Conservation (phyloP, 2,113 vertebrate genomes). For the Stictonetta naevosa region DNA sequence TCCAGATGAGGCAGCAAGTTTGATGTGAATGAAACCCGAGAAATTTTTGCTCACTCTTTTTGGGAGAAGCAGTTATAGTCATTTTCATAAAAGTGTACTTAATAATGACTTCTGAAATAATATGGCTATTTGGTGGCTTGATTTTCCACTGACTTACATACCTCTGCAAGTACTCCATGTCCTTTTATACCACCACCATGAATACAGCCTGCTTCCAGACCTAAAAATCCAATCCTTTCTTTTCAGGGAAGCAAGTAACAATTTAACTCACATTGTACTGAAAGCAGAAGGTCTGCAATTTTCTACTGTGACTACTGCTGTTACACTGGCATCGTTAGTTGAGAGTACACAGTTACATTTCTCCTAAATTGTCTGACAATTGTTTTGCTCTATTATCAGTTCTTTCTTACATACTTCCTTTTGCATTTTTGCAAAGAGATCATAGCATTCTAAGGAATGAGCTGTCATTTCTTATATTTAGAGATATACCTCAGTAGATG, state of each 20-base stretch:
- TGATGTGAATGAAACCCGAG: not conserved
- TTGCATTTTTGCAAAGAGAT: not conserved
- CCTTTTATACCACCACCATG: not conserved
- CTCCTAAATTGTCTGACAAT: not conserved
- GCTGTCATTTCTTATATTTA: not conserved
- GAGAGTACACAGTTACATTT: not conserved
- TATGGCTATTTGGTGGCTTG: not conserved
- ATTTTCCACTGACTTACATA: not conserved
- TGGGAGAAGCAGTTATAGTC: not conserved
- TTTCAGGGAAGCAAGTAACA: not conserved
- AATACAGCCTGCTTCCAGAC: not conserved
- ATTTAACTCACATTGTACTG: not conserved
- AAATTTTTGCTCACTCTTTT: not conserved
- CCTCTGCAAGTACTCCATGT: not conserved
- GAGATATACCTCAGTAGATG: not conserved
- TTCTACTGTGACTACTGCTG: not conserved
- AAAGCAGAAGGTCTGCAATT: not conserved
- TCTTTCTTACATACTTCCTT: not conserved
- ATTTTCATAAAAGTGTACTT: not conserved
- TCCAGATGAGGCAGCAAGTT: not conserved
- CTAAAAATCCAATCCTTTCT: not conserved
- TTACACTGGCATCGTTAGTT: not conserved
- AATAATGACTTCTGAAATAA: not conserved
- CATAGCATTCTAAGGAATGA: not conserved
- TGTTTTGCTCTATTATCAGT: not conserved